Evolutionary conservation across 2,888 invertebrate species (phyloP).

Genomic region (Kuschelorhynchus macadamiae): DNA sequence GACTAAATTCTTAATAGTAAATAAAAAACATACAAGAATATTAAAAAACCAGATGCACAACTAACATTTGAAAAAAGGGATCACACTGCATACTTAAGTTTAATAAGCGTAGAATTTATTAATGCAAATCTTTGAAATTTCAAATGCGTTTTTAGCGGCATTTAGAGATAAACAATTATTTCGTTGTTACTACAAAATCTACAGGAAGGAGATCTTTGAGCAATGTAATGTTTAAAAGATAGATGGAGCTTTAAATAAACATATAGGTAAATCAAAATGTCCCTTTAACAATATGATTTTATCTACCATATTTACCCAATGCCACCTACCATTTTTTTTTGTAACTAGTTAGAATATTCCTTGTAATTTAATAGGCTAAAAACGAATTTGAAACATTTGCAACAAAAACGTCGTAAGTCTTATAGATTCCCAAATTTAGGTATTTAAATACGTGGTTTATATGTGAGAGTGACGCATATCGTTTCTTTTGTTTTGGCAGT

Average conservation of each 20-base stretch:
- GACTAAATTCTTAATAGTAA: no score
- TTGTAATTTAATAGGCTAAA: no score
- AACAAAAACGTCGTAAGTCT: constrained; percentile 39
- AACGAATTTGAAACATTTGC: constrained; percentile 20
- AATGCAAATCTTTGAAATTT: constrained; percentile 30
- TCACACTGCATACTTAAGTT: constrained; percentile 38
- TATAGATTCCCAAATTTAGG: constrained; percentile 36
- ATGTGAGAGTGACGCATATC: constrained; percentile 67
- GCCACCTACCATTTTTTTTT: no score
- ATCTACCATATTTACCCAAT: no score
- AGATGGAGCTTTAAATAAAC: not conserved
- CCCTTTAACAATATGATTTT: no score
- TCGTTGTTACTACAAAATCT: constrained; percentile 18
- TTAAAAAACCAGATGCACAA: constrained; percentile 13
- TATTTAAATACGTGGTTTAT: constrained; percentile 66
- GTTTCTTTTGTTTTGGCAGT: constrained; percentile 64
- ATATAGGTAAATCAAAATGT: no score
- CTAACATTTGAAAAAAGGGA: constrained; percentile 22
- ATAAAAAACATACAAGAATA: constrained; percentile 4
- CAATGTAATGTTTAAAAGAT: constrained; percentile 5
- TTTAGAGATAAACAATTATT: not conserved
- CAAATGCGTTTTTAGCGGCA: constrained; percentile 19
- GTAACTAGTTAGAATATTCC: no score
- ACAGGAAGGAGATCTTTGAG: constrained; percentile 14
- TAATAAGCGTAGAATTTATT: constrained; percentile 49